phyloP scores from a whole-genome alignment of 2,113 vertebrate species.

The Petaurus breviceps region DNA sequence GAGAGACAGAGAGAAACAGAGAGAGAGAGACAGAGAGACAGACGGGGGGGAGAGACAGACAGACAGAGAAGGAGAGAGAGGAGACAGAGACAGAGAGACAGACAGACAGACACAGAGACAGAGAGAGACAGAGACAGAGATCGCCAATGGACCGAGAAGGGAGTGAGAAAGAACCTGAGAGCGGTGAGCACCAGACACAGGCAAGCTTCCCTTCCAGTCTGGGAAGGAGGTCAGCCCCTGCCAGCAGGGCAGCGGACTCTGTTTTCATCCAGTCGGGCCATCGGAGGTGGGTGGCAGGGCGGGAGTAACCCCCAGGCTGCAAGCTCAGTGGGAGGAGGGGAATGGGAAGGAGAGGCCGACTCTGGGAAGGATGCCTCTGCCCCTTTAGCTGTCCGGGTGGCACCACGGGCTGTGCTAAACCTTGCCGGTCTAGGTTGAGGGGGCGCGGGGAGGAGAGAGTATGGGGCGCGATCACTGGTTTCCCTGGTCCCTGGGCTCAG shows the following conservation, averaged over 20 bases:
- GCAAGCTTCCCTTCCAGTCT: too few relatives aligned
- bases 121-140: too few relatives aligned
- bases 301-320: not conserved
- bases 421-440: not conserved
- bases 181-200: too few relatives aligned
- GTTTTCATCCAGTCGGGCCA: not conserved
- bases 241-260: not conserved
- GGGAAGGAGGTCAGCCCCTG: too few relatives aligned
- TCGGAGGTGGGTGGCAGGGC: not conserved
- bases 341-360: conserved; percentile 14
- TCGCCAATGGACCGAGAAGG: not conserved
- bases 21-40: too few relatives aligned
- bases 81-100: not conserved
- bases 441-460: not conserved
- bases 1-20: too few relatives aligned
- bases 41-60: not conserved
- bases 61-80: not conserved
- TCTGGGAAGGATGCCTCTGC: conserved; percentile 35
- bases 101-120: too few relatives aligned
- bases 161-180: not conserved
- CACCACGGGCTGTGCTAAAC: not conserved
- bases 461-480: not conserved
- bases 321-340: not conserved
- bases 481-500: not conserved
- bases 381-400: conserved; percentile 29